A percentile compares a stretch with the other conserved stretches of the same genome.
These are phyloP conservation scores for Manis crassicaudata DNA, from an alignment of 2,797 vertebrate genomes.

Conservation along the genomic window DNA sequence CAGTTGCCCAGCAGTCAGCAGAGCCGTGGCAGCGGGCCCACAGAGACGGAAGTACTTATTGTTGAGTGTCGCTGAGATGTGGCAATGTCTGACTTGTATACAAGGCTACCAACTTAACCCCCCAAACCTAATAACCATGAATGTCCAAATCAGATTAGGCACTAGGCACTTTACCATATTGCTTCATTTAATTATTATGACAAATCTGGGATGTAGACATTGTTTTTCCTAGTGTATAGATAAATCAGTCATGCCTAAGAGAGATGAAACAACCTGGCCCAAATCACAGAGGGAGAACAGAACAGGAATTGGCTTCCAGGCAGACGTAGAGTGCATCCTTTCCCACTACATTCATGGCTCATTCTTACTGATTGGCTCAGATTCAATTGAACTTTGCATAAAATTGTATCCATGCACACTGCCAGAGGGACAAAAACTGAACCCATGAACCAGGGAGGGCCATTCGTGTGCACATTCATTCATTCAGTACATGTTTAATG, in stretches of 20 bases:
- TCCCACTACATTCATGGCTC: neutral
- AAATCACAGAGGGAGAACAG: neutral
- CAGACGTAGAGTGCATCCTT: neutral
- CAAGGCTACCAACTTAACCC: neutral
- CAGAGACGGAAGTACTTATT: neutral
- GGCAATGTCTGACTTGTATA: neutral
- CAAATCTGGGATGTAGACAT: neutral
- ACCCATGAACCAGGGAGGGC: neutral
- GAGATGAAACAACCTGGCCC: neutral
- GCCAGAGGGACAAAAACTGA: neutral
- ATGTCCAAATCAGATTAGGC: neutral
- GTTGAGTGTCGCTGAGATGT: neutral
- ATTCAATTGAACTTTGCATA: neutral
- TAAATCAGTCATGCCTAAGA: neutral
- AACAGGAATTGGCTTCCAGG: neutral
- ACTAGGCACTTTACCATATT: neutral
- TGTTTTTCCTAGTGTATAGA: neutral
- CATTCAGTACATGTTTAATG: neutral
- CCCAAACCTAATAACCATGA: neutral
- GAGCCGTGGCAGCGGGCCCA: neutral
- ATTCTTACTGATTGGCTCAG: neutral
- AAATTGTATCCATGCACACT: neutral
- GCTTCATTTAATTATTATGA: slow-evolving; percentile 23
- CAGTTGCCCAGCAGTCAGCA: neutral
- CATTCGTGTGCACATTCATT: neutral